Evolutionary conservation across 2,888 invertebrate species (phyloP).

Genomic region (Orthosia incerta): DNA sequence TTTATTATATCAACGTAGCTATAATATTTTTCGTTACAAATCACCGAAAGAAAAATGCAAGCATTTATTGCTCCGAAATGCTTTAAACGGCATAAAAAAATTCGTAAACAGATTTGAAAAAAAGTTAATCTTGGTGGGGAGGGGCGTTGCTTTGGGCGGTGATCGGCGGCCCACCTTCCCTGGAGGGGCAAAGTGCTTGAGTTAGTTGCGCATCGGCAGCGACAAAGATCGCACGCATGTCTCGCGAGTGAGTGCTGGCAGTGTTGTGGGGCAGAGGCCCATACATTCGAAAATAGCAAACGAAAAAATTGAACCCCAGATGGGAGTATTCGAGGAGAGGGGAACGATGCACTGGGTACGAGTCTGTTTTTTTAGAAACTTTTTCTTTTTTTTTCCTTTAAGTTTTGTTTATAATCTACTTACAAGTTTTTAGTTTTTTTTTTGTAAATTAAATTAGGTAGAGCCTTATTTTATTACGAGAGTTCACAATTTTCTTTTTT

Average conservation of each 20-base stretch:
- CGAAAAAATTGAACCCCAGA: constrained; percentile 93
- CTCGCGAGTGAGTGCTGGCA: constrained; percentile 84
- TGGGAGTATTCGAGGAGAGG: constrained; percentile 97
- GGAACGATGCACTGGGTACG: constrained; percentile 98
- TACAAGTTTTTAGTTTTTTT: constrained; percentile 6
- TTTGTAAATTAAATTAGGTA: background rate
- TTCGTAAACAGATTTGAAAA: constrained; percentile 76
- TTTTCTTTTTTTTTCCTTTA: constrained; percentile 8
- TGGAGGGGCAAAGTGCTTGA: constrained; percentile 69
- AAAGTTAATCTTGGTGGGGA: constrained; percentile 72
- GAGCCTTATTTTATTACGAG: background rate
- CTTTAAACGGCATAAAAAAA: constrained; percentile 73
- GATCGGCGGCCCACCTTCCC: constrained; percentile 72
- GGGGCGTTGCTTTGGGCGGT: constrained; percentile 76
- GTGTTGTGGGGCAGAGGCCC: constrained; percentile 90
- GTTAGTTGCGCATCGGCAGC: constrained; percentile 87
- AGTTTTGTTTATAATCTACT: constrained; percentile 11
- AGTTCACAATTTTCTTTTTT: background rate
- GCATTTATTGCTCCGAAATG: constrained; percentile 70
- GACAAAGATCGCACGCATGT: constrained; percentile 84
- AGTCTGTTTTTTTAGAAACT: constrained; percentile 16
- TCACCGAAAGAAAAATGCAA: constrained; percentile 64
- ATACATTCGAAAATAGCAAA: constrained; percentile 89
- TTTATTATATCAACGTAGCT: constrained; percentile 51
- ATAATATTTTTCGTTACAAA: constrained; percentile 63